Base-by-base conservation (phyloP, 1,140 invertebrate species). In the Brachionus calyciflorus region DNA sequence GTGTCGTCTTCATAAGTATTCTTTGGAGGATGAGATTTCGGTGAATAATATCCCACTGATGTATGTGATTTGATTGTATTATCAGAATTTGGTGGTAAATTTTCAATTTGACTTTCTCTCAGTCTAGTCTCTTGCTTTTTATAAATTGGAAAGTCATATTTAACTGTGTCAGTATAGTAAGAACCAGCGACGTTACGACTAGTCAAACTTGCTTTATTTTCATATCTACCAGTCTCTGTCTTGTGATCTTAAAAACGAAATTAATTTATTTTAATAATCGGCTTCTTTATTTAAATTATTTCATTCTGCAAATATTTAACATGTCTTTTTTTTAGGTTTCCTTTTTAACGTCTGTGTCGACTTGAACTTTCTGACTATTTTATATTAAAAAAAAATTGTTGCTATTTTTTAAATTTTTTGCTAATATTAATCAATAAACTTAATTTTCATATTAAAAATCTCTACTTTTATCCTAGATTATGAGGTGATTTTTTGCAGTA, bases 161-260 rank as follows among this genome's bases (percentile, higher is more conserved):
- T 65, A 24, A 65, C 40, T n/a, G 60, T 65, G 24, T 65, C 60
- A 3, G 60, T 65, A 44, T 65, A 65, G n/a, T 65, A 65, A 0
- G 40, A 24, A 3, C 60, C 60, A 10, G 60, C 12, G 2, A 65
- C 60, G 24, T 65, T 65, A 12, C 60, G 17, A 41, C 24, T 65
- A 3, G 60, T 65, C 17, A 65, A 24, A 44, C 60, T 65, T n/a
- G 60, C 60, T 44, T 9, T 65, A 26, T 65, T 65, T 44, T 65
- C 60, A 65, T 40, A 65, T 26, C 60, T 41, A 3, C 44, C 37
- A 19, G 60, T 44, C 19, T 65, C 60, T 26, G 60, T 65, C 21
- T 65, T 65, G 26, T 65, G 60, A 44, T 65, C 60, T 65, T 41
- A 12, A 44, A 28, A 24, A 24, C 10, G 44, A 44, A 46, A 24